phyloP scores from a whole-genome alignment of 2,797 vertebrate genomes.

The Gambelia wislizenii region DNA sequence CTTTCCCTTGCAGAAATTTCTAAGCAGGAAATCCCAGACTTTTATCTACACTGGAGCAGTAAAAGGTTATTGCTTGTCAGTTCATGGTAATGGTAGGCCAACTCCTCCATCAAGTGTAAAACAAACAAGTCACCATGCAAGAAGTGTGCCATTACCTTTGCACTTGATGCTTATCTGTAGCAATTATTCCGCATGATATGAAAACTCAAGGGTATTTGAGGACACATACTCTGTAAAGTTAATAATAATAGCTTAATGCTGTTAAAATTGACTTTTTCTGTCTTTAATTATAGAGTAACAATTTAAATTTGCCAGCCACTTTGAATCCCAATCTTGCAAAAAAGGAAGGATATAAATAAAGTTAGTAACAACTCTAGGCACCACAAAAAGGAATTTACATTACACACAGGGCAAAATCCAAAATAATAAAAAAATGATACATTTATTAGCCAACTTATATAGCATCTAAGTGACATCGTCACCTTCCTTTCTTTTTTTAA shows the following conservation, averaged over 20 bases:
- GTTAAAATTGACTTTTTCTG: no score
- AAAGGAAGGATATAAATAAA: no score
- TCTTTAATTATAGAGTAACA: no score
- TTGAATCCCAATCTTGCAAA: no score
- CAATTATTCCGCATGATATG: not conserved
- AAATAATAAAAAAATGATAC: no score
- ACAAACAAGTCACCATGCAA: constrained; percentile 28
- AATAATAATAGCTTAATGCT: no score
- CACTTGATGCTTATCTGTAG: constrained; percentile 36
- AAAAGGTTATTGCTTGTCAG: constrained; percentile 32
- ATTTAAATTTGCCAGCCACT: no score
- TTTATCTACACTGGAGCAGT: constrained; percentile 26
- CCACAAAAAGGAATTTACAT: not conserved
- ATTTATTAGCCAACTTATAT: no score
- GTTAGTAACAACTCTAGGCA: no score
- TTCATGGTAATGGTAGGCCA: not conserved
- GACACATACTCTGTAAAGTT: not conserved
- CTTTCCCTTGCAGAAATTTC: not conserved
- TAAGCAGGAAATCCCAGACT: not conserved
- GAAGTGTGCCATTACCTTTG: constrained; percentile 50
- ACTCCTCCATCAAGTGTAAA: constrained; percentile 22
- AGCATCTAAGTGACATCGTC: no score
- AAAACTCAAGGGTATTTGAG: constrained; percentile 24
- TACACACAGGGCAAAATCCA: not conserved
- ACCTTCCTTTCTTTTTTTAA: no score